Evolutionary conservation across 2,888 invertebrate genomes (phyloP).

Genomic region (Caenorhabditis sp.): DNA sequence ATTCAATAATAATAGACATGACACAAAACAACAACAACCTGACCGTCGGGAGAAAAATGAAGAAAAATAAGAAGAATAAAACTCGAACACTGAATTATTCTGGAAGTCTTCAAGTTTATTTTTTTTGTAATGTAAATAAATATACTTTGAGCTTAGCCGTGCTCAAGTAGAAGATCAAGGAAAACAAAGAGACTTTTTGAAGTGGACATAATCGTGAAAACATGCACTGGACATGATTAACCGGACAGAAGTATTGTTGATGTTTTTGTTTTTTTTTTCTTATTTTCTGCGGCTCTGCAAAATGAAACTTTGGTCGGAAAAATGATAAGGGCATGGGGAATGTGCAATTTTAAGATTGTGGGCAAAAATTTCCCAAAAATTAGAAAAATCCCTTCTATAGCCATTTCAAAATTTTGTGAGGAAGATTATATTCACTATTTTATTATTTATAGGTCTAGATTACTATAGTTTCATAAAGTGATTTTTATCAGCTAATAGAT

Average conservation of each 20-base stretch:
- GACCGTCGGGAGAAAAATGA: constrained; percentile 3
- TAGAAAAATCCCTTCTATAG: too few species aligned
- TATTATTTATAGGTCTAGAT: too few species aligned
- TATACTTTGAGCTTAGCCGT: constrained; percentile 26
- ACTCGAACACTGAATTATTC: constrained; percentile 19
- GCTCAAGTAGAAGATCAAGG: constrained; percentile 26
- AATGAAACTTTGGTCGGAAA: neutral
- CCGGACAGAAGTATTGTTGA: neutral
- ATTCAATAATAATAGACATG: constrained; percentile 25
- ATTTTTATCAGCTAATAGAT: too few species aligned
- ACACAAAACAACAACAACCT: constrained; percentile 5
- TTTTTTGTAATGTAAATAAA: constrained; percentile 11
- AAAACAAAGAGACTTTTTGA: neutral
- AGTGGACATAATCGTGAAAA: neutral
- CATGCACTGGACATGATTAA: neutral
- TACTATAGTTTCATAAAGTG: too few species aligned
- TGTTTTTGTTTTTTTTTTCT: neutral
- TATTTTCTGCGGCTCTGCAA: neutral
- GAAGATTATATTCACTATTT: too few species aligned
- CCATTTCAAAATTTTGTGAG: too few species aligned
- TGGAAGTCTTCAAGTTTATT: constrained; percentile 30
- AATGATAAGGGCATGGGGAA: too few species aligned
- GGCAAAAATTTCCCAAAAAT: too few species aligned
- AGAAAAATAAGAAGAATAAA: too few species aligned
- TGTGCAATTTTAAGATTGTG: too few species aligned